These are phyloP conservation scores for Pangasius sanitwongsei DNA, from an alignment of 2,797 vertebrate genomes.

Conservation along the genomic window DNA sequence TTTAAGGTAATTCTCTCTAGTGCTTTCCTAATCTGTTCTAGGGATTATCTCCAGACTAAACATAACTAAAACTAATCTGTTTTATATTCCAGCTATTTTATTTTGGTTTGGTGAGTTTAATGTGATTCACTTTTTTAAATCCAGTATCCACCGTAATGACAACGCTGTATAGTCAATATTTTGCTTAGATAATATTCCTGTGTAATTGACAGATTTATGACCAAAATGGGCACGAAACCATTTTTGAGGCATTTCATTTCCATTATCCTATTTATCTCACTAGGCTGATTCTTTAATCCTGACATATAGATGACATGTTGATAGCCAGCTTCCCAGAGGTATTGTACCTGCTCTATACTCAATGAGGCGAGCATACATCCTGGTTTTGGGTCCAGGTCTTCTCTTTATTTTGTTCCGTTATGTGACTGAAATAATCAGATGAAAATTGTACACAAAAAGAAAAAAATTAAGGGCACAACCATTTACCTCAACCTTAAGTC, in stretches of 20 bases:
- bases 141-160: not conserved
- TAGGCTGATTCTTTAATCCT: not conserved
- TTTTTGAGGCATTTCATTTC: not conserved
- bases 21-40: not conserved
- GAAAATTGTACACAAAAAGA: not conserved
- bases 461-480: not conserved
- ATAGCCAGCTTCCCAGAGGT: not conserved
- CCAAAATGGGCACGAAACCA: not conserved
- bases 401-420: not conserved
- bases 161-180: not conserved
- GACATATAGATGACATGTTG: not conserved
- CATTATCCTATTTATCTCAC: not conserved
- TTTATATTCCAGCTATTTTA: not conserved
- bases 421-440: not conserved
- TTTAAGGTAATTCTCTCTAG: not conserved
- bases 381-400: not conserved
- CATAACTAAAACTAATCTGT: not conserved
- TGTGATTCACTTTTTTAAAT: not conserved
- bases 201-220: not conserved
- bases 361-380: not conserved
- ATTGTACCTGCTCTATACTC: not conserved
- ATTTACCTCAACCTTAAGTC: slow-evolving; percentile 27
- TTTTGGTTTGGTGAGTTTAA: not conserved
- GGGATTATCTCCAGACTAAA: not conserved
- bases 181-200: not conserved